Base-by-base conservation (phyloP, 2,888 invertebrate species). In the Mantis religiosa region DNA sequence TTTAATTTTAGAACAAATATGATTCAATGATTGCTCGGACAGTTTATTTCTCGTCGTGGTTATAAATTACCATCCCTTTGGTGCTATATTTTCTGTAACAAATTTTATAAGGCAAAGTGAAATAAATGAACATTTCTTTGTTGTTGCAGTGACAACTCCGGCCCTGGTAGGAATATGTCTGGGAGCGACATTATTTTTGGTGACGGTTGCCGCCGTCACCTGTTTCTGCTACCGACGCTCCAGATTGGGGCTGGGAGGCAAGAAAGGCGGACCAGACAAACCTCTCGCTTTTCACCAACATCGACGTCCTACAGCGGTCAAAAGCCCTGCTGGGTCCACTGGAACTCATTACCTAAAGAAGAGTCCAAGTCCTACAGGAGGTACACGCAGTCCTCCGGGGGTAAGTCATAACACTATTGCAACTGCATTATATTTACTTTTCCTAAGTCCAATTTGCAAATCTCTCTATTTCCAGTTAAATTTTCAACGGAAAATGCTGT, bases 331-430 rank as follows among this genome's bases (percentile, higher is more conserved):
- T 88, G 97, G 97, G 25, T 95, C 95, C 90, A 96, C 92, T 9
- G 92, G 92, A n/a, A 94, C 95, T 41, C 97, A 98, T 93, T 98
- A 98, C 93, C 93, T 98, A 92, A 98, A 98, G 94, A 98, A 98
- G 93, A 97, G 97, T n/a, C 98, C 98, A 0, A 97, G 98, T 90
- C 98, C 98, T 0, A 97, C 98, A 8, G 94, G 86, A 27, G 83
- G 85, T 3, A 89, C 88, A 82, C 87, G 88, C n/a, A 94, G 96
- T 91, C 95, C 95, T 8, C 95, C 95, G 1, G 95, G 93, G 90
- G 94, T 94, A 92, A 92, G 92, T 91, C 20, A 15, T 20, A 71
- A 20, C 54, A 20, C 4, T 20, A 8, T 54, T 14, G 14, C 15
- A 15, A 15, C 15, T 15, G n/a, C n/a, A n/a, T 15, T 2, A 15